Base-by-base conservation (phyloP, 2,888 invertebrate genomes). In the Axea sp. region DNA sequence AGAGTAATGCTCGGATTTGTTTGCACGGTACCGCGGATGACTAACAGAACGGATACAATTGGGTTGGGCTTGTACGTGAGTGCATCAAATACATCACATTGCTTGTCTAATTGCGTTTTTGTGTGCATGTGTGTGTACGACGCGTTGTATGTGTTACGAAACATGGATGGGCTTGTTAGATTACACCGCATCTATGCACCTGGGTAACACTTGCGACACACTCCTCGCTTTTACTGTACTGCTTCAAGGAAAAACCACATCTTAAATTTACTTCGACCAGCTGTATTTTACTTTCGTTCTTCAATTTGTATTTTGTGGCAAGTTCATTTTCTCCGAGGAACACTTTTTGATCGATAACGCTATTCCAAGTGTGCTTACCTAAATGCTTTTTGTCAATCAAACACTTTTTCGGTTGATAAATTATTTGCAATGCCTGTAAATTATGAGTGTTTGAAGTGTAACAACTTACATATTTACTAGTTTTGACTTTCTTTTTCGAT, bases 1-100 rank as follows among this genome's bases (percentile, higher is more conserved):
- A 83, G 85, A 83, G 84, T 84, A 85, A 85, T 84, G 84, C 85
- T 76, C 30, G 49, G 17, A 17, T 28, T 12, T 28, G 43, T 51
- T 53, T 75, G 68, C 39, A 55, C 47, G 47, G 12, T 39, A 35
- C 51, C 47, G 53, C 39, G 33, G 35, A 67, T 30, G 43, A 22
- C 15, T 47, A 49, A 41, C 28, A 31, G 30, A 28, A 24, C 39
- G 37, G 49, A 9, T 26, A 2, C 57, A 17, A 4, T 41, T 17
- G 57, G 39, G 64, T 72, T 24, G 41, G 26, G 41, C 47, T 53
- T 28, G 64, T 62, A 65, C 57, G 55, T 60, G 51, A 49, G 28
- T 47, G 53, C 55, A 8, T 43, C 51, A 15, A 55, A 45, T 57
- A 57, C 43, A 19, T 60, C 49, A 17, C 47, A 24, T 45, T 59